A percentile compares a stretch with the other conserved stretches of the same genome.
Conservation (phyloP, 1,140 invertebrate genomes). For the Saccostrea cuccullata region DNA sequence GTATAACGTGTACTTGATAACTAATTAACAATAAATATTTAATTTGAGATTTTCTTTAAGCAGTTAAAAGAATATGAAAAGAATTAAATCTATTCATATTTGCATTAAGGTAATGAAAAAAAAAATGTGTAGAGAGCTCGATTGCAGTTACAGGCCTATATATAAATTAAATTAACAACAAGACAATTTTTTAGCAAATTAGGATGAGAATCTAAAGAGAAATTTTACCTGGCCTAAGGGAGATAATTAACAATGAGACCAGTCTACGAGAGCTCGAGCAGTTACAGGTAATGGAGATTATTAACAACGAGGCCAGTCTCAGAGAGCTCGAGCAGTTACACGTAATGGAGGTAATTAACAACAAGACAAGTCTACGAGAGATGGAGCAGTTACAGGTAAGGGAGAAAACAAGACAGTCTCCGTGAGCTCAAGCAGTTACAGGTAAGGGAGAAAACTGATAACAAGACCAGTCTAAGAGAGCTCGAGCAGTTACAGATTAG, state of each 20-base stretch:
- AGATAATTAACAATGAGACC: conserved; percentile 83
- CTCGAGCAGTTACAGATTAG: conserved; percentile 80
- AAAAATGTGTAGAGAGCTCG: too few species aligned
- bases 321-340: conserved; percentile 84
- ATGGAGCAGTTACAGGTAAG: conserved; percentile 82
- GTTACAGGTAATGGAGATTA: conserved; percentile 78
- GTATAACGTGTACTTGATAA: too few species aligned
- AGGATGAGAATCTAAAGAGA: too few species aligned
- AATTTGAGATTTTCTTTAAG: too few species aligned
- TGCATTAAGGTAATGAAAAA: too few species aligned
- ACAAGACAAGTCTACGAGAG: conserved; percentile 92
- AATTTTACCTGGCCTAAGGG: too few species aligned
- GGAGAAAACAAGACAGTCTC: conserved; percentile 82
- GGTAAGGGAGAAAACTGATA: conserved; percentile 76
- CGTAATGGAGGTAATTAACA: conserved; percentile 76
- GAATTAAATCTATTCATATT: too few species aligned
- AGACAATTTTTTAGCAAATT: too few species aligned
- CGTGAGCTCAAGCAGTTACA: conserved; percentile 84
- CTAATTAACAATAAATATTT: too few species aligned
- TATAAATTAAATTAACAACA: too few species aligned
- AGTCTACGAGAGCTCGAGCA: conserved; percentile 87
- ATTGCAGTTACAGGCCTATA: too few species aligned
- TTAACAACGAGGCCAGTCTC: conserved; percentile 89
- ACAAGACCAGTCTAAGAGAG: conserved; percentile 92
- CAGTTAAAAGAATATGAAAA: too few species aligned